A percentile compares a stretch with the other conserved stretches of the same genome.
phyloP scores from a whole-genome alignment of 2,113 vertebrate genomes.

The Tyto alba region DNA sequence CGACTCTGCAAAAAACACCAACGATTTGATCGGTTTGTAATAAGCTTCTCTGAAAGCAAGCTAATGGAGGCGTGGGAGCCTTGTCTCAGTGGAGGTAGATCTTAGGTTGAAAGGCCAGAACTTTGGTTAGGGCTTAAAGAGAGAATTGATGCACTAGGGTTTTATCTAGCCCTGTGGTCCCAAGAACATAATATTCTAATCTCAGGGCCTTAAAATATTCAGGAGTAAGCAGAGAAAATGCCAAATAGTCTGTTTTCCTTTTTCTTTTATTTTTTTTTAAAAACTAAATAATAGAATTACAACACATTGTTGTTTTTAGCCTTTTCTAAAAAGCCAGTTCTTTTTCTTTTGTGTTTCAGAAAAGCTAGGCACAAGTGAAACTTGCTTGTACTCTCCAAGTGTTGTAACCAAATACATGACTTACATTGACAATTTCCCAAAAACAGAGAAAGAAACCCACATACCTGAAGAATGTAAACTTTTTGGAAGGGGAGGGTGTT shows the following conservation, averaged over 20 bases:
- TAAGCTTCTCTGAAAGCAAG: background rate
- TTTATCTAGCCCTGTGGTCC: constrained; percentile 75
- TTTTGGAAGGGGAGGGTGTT: background rate
- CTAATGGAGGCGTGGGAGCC: constrained; percentile 41
- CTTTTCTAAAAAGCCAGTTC: constrained; percentile 74
- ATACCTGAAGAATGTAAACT: constrained; percentile 60
- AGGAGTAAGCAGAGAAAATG: constrained; percentile 85
- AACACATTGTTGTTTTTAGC: constrained; percentile 84
- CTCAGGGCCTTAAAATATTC: constrained; percentile 95
- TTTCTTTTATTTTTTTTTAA: constrained; percentile 32
- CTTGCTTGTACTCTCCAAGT: constrained; percentile 61
- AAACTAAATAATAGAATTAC: constrained; percentile 71
- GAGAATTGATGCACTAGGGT: constrained; percentile 71
- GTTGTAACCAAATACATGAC: constrained; percentile 55
- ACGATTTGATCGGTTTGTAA: constrained; percentile 19
- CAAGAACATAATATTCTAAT: constrained; percentile 77
- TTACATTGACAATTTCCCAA: constrained; percentile 44
- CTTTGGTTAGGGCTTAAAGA: constrained; percentile 70
- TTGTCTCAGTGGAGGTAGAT: constrained; percentile 34
- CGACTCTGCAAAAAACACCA: background rate
- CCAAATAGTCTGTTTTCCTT: constrained; percentile 71
- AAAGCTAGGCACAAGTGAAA: constrained; percentile 64
- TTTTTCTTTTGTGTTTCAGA: constrained; percentile 64
- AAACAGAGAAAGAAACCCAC: constrained; percentile 39
- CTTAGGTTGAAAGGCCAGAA: constrained; percentile 58